Percentiles rank a stretch among this genome's conserved stretches.
These are phyloP conservation scores for Nomada goodeniana DNA, from an alignment of 2,888 invertebrate species.

Conservation along the genomic window DNA sequence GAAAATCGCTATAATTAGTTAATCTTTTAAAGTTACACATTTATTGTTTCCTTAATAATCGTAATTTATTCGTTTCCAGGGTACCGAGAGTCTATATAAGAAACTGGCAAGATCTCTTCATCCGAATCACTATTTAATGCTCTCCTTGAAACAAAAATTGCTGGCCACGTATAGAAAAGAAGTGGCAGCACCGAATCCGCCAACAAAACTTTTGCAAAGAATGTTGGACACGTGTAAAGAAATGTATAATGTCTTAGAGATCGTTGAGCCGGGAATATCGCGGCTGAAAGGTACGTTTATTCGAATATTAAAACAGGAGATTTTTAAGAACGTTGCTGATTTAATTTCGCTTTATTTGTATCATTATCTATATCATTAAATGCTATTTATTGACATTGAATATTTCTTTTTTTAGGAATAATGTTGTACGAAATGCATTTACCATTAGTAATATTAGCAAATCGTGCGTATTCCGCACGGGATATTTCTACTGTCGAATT, in stretches of 20 bases:
- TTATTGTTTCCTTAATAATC: background rate
- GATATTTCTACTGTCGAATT: slow-evolving; percentile 87
- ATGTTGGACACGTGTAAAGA: slow-evolving; percentile 89
- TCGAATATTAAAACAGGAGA: background rate
- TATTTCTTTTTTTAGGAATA: slow-evolving; percentile 86
- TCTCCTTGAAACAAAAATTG: slow-evolving; percentile 90
- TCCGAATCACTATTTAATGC: slow-evolving; percentile 88
- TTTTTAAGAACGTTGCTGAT: too few relatives aligned
- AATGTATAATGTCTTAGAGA: slow-evolving; percentile 87
- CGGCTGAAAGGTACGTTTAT: slow-evolving; percentile 87
- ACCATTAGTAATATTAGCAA: slow-evolving; percentile 88
- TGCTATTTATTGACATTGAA: background rate
- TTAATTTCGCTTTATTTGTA: too few relatives aligned
- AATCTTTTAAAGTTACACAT: background rate
- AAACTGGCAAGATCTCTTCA: slow-evolving; percentile 87
- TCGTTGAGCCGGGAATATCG: slow-evolving; percentile 90
- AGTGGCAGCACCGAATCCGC: slow-evolving; percentile 75
- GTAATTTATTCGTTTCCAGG: slow-evolving; percentile 66
- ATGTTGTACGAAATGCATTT: slow-evolving; percentile 91
- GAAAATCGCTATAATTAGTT: background rate
- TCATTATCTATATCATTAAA: background rate
- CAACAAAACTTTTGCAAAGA: slow-evolving; percentile 86
- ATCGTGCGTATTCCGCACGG: slow-evolving; percentile 87
- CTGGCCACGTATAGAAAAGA: slow-evolving; percentile 85
- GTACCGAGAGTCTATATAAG: slow-evolving; percentile 81